Percentiles rank a stretch among this genome's conserved stretches.
phyloP scores from a whole-genome alignment of 2,113 vertebrate species.

The Lagopus leucura region DNA sequence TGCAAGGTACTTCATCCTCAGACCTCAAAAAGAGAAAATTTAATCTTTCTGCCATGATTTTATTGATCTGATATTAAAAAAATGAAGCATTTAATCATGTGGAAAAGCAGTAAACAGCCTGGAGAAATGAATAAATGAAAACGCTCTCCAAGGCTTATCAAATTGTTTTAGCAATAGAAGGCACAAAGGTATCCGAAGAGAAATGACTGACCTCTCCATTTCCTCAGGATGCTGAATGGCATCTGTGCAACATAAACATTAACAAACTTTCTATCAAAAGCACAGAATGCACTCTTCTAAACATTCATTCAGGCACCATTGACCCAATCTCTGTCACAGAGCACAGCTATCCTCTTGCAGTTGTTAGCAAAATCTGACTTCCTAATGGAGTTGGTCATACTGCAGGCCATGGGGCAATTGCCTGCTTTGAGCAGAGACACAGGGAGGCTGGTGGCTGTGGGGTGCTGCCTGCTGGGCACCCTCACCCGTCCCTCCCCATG shows the following conservation, averaged over 20 bases:
- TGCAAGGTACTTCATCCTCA: neutral
- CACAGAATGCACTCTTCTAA: neutral
- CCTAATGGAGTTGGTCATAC: neutral
- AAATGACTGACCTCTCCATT: neutral
- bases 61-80: neutral
- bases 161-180: neutral
- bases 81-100: neutral
- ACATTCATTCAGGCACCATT: neutral
- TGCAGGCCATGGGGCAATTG: accelerated
- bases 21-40: neutral
- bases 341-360: neutral
- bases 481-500: neutral
- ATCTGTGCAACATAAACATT: accelerated
- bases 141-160: neutral
- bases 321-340: neutral
- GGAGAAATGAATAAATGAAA: neutral
- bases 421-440: neutral
- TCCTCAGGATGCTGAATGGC: neutral
- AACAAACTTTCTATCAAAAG: neutral
- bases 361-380: neutral
- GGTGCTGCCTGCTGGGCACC: neutral
- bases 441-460: neutral
- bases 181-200: neutral
- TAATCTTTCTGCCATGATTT: neutral
- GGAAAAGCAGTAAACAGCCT: neutral